phyloP scores from a whole-genome alignment of 1,140 invertebrate species.

The Drosophila subobscura region DNA sequence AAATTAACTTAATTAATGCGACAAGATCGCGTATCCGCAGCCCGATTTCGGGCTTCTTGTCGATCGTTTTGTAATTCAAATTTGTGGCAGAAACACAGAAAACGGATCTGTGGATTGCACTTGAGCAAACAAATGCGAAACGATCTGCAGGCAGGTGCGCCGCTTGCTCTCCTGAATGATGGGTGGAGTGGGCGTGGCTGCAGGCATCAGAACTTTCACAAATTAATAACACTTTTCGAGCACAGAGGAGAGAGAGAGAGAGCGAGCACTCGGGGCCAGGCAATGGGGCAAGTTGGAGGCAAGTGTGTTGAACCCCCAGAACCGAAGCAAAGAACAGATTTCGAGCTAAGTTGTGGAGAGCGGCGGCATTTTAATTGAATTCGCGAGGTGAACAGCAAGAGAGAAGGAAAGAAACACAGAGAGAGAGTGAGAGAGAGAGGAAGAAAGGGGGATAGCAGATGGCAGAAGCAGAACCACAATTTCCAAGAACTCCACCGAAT shows the following conservation, averaged over 20 bases:
- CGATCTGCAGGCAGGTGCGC: constrained; percentile 48
- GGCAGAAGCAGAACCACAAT: constrained; percentile 39
- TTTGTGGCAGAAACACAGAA: constrained; percentile 45
- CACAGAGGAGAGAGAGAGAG: constrained; percentile 7
- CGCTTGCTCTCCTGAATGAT: not conserved
- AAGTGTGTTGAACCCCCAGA: too few species aligned
- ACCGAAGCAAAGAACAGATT: too few species aligned
- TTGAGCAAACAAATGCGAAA: constrained; percentile 15
- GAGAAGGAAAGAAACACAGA: constrained; percentile 9
- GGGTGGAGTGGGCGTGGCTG: constrained; percentile 52
- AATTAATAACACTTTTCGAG: constrained; percentile 71
- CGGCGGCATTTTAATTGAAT: constrained; percentile 79
- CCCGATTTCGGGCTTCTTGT: constrained; percentile 15
- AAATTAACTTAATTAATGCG: constrained; percentile 74
- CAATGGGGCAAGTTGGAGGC: constrained; percentile 6
- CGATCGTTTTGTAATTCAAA: constrained; percentile 70
- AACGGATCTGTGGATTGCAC: constrained; percentile 41
- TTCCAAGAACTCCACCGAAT: constrained; percentile 68
- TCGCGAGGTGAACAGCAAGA: constrained; percentile 67
- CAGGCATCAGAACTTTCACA: constrained; percentile 68
- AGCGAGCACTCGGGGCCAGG: constrained; percentile 8
- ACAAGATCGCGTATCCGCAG: constrained; percentile 55
- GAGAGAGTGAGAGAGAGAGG: constrained; percentile 8
- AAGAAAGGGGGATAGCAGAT: constrained; percentile 37
- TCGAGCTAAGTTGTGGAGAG: constrained; percentile 28